phyloP scores from a whole-genome alignment of 2,888 invertebrate genomes.

The Neoascia interrupta region DNA sequence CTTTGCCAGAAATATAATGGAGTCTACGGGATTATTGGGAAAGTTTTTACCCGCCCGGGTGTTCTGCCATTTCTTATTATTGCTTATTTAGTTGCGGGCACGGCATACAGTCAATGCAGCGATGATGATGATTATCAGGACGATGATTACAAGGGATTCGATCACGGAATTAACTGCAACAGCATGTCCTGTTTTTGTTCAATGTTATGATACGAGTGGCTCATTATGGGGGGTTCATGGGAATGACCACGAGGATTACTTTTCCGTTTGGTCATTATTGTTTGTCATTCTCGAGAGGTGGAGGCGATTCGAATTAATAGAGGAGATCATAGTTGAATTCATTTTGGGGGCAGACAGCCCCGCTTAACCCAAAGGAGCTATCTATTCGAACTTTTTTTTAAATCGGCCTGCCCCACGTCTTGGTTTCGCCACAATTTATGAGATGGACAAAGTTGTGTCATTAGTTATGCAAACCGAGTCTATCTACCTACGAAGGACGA shows the following conservation, averaged over 20 bases:
- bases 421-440: slow-evolving; percentile 78
- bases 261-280: slow-evolving; percentile 62
- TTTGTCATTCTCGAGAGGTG: slow-evolving; percentile 63
- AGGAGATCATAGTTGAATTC: slow-evolving; percentile 48
- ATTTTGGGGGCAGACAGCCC: too few relatives aligned
- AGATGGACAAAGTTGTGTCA: slow-evolving; percentile 76
- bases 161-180: slow-evolving; percentile 71
- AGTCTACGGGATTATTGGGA: slow-evolving; percentile 70
- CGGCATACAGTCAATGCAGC: slow-evolving; percentile 38
- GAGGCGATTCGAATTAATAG: slow-evolving; percentile 65
- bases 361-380: too few relatives aligned
- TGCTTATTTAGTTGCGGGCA: slow-evolving; percentile 60
- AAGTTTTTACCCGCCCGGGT: slow-evolving; percentile 66
- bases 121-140: slow-evolving; percentile 73
- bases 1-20: slow-evolving; percentile 66
- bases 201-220: slow-evolving; percentile 61
- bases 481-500: slow-evolving; percentile 6
- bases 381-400: too few relatives aligned
- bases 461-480: slow-evolving; percentile 63
- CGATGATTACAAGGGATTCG: slow-evolving; percentile 75
- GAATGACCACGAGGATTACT: slow-evolving; percentile 65
- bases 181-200: slow-evolving; percentile 56
- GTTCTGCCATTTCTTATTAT: slow-evolving; percentile 64
- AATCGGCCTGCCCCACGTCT: too few relatives aligned
- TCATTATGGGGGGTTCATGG: slow-evolving; percentile 57